Evolutionary conservation across 2,888 invertebrate species (phyloP).

Genomic region (Limenitis camilla): DNA sequence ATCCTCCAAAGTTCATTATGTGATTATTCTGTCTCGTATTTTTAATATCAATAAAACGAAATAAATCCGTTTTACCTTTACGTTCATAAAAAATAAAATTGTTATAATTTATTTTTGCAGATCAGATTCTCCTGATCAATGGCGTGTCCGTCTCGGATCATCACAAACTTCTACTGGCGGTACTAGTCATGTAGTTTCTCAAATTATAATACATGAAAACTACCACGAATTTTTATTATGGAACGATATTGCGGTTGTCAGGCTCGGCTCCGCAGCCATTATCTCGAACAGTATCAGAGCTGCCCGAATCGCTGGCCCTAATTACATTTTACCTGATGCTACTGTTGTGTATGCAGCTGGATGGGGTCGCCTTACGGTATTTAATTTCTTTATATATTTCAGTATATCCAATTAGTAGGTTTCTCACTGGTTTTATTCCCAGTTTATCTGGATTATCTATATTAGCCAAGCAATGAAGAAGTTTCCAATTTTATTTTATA

Average conservation of each 20-base stretch:
- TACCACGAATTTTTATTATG: conserved; percentile 18
- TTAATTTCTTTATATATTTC: background rate
- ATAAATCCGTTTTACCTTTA: no score
- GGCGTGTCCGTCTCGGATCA: conserved; percentile 38
- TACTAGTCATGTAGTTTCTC: conserved; percentile 16
- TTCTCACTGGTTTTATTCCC: background rate
- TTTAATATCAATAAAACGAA: no score
- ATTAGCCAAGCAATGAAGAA: no score
- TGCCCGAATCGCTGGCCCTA: conserved; percentile 34
- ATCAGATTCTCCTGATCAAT: conserved; percentile 31
- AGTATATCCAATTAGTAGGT: background rate
- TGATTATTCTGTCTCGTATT: no score
- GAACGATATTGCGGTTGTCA: conserved; percentile 32
- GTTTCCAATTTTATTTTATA: no score
- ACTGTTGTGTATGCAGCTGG: conserved; percentile 32
- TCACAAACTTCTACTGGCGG: conserved; percentile 25
- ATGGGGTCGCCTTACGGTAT: conserved; percentile 41
- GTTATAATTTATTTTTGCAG: conserved; percentile 37
- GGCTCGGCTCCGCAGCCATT: conserved; percentile 22
- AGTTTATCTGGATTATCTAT: no score
- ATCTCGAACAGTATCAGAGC: conserved; percentile 20
- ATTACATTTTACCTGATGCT: conserved; percentile 30
- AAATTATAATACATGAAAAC: conserved; percentile 22
- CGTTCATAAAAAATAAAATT: conserved; percentile 23
- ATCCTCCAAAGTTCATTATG: no score